phyloP scores from a whole-genome alignment of 1,140 invertebrate species.

The Cotesia typhae region DNA sequence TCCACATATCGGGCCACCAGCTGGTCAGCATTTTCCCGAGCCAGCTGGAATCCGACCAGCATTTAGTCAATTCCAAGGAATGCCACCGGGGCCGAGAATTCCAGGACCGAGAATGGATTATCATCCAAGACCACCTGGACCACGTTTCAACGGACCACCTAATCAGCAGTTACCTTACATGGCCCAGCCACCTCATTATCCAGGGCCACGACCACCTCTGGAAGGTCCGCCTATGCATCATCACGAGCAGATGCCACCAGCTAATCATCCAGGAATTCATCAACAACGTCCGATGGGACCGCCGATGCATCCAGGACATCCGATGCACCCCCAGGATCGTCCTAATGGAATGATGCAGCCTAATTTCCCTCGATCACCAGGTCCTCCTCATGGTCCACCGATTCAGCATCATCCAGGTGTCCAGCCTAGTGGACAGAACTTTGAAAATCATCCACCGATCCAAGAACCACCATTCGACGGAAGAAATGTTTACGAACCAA shows the following conservation, averaged over 20 bases:
- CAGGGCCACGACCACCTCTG: conserved; percentile 25
- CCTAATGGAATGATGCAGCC: conserved; percentile 35
- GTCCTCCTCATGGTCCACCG: conserved; percentile 41
- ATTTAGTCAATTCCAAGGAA: conserved; percentile 39
- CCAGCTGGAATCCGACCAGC: conserved; percentile 14
- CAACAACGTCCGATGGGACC: conserved; percentile 19
- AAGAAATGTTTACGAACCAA: conserved; percentile 47
- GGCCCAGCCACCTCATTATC: conserved; percentile 40
- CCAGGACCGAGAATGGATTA: conserved; percentile 37
- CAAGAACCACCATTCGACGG: conserved; percentile 48
- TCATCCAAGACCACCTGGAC: conserved; percentile 26
- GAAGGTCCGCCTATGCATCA: conserved; percentile 38
- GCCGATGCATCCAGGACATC: conserved; percentile 42
- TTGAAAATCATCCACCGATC: conserved; percentile 52
- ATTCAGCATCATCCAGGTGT: conserved; percentile 44
- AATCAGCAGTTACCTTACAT: conserved; percentile 50
- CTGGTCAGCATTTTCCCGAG: conserved; percentile 34
- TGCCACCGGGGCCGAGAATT: conserved; percentile 30
- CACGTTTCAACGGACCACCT: conserved; percentile 48
- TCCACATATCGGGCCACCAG: conserved; percentile 5
- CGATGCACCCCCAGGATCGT: conserved; percentile 34
- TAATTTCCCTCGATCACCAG: conserved; percentile 32
- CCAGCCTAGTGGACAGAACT: conserved; percentile 45
- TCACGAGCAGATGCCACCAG: conserved; percentile 48
- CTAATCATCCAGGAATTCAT: conserved; percentile 29